phyloP scores from a whole-genome alignment of 2,113 vertebrate species.

The Engystomops pustulosus region DNA sequence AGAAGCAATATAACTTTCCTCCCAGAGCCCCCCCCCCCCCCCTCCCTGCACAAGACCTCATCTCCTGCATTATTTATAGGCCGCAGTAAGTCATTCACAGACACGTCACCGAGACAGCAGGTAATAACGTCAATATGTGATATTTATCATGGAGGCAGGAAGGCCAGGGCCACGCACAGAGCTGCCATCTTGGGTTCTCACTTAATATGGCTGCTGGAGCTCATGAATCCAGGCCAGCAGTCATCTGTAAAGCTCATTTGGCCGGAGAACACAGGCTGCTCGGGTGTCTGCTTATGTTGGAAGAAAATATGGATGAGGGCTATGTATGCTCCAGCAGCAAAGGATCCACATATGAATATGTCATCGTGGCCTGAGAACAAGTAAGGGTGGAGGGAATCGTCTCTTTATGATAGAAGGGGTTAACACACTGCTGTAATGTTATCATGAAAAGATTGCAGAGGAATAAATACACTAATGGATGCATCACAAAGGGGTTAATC shows the following conservation, averaged over 20 bases:
- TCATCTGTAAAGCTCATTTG: slow-evolving; percentile 40
- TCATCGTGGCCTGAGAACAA: no score
- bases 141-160: neutral
- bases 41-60: no score
- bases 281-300: neutral
- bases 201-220: slow-evolving; percentile 54
- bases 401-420: neutral
- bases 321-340: neutral
- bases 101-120: neutral
- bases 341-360: neutral
- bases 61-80: neutral
- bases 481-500: neutral
- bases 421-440: neutral
- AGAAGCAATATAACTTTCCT: no score
- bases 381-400: no score
- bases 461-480: neutral
- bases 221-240: slow-evolving; percentile 4
- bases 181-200: slow-evolving; percentile 55
- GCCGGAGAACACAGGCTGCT: neutral
- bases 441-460: neutral
- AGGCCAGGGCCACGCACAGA: slow-evolving; percentile 9
- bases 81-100: neutral
- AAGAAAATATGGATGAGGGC: slow-evolving; percentile 19
- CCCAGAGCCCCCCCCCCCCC: no score
- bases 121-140: neutral